Evolutionary conservation across 2,888 invertebrate species (phyloP), one percentile per base, ranked within the genome.

Genomic region (Barypeithes pellucidus): DNA sequence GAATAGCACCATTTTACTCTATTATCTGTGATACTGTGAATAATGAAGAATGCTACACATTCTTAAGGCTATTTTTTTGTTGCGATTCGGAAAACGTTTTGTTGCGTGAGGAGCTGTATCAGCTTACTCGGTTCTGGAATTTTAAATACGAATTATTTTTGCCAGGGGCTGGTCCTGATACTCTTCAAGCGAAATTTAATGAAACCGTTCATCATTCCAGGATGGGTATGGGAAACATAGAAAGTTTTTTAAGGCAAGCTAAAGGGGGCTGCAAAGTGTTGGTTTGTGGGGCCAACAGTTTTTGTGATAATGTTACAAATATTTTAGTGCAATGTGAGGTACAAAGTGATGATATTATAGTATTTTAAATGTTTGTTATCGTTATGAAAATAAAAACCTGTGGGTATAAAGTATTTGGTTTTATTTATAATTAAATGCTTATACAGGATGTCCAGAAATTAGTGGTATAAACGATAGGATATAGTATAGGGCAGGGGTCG

Each of bases 81-180:
- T 92, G 91, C 81, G 84, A 86, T 77, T 87, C 86, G 76, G 82
- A 89, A 61, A 82, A 89, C 7, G 88, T 89, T 73, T 88, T 94
- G 75, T 88, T 94, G 67, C 88, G 92, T 73, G 84, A 90, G 8
- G 87, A 90, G 75, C 81, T 95, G 12, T 88, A 90, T 78, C 84
- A 87, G 9, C 90, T 89, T 78, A 86, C 86, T 33, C 85, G 87
- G 24, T 91, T 87, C 84, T 95, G 95, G 94, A 95, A 95, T 86
- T 95, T 94, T 82, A 86, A 85, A n/a, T 90, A 90, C 76, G 86
- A 87, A 47, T 86, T 93, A 76, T 92, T 89, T 85, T 78, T 94
- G 77, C 81, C 81, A 67, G 78, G 80, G 39, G 47, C 71, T 7
- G 73, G 73, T 14, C 70, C 77, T 18, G 52, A 52, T 3, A 50